These are phyloP conservation scores for Rotaria macrura DNA, from an alignment of 2,888 invertebrate genomes.

Conservation along the genomic window DNA sequence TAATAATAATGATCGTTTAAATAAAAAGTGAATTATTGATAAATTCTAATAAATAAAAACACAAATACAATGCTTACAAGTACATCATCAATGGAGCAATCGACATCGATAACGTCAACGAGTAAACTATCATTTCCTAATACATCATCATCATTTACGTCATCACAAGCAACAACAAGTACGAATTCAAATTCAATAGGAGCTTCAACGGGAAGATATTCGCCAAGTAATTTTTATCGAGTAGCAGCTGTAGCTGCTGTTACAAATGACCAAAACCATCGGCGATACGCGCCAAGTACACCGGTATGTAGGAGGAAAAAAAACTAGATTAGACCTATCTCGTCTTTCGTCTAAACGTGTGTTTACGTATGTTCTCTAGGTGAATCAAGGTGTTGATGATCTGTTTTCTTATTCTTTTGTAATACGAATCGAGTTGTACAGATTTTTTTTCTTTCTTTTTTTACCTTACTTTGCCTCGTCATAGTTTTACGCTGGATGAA, in stretches of 20 bases:
- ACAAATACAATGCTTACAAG: not conserved
- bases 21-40: not conserved
- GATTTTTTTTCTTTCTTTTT: not conserved
- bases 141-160: not conserved
- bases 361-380: not conserved
- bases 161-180: not conserved
- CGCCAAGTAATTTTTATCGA: constrained; percentile 7
- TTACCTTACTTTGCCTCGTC: not conserved
- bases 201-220: not conserved
- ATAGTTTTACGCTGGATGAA: not conserved
- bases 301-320: not conserved
- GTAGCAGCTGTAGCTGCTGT: not conserved
- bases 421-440: not conserved
- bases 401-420: not conserved
- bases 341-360: not conserved
- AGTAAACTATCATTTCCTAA: not conserved
- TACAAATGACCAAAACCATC: not conserved
- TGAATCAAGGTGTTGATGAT: not conserved
- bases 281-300: not conserved
- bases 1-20: not conserved
- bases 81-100: not conserved
- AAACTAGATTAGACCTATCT: not conserved
- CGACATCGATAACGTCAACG: not conserved
- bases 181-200: not conserved
- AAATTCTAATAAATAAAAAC: not conserved